Conservation (phyloP, 1,140 invertebrate species). For the Bombus pascuorum region DNA sequence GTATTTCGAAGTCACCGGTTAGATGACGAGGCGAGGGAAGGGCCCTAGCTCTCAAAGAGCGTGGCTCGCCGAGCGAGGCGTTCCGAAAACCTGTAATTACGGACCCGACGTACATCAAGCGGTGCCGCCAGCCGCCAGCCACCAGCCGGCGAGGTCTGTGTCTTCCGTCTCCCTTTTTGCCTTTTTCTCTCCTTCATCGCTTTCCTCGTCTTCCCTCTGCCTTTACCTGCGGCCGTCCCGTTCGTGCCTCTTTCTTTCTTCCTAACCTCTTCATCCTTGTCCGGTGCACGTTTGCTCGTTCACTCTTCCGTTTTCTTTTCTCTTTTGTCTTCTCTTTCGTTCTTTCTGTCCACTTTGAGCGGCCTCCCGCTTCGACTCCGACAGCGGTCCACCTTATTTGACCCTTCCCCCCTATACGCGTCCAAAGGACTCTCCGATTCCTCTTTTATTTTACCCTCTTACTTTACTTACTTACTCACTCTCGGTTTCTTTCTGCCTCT, state of each 20-base stretch:
- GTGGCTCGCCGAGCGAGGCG: constrained; percentile 74
- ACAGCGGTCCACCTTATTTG: constrained; percentile 54
- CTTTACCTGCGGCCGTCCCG: constrained; percentile 61
- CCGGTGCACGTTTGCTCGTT: constrained; percentile 24
- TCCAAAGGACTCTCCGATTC: constrained; percentile 54
- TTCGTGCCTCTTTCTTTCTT: constrained; percentile 39
- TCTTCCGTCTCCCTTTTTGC: constrained; percentile 67
- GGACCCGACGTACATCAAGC: constrained; percentile 81
- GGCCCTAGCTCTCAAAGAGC: constrained; percentile 67
- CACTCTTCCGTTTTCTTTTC: constrained; percentile 50
- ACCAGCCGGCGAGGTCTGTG: constrained; percentile 62
- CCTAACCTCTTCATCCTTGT: constrained; percentile 5
- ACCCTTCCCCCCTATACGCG: constrained; percentile 39
- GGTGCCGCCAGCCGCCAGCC: constrained; percentile 75
- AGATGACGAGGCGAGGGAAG: constrained; percentile 63
- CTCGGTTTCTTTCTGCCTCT: constrained; percentile 52
- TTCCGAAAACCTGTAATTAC: constrained; percentile 82
- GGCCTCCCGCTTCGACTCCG: constrained; percentile 54
- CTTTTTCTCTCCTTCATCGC: constrained; percentile 62
- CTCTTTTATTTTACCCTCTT: constrained; percentile 59
- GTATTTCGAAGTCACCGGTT: constrained; percentile 68
- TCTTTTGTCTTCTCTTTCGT: constrained; percentile 53
- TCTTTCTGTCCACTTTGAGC: constrained; percentile 56
- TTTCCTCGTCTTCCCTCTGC: constrained; percentile 64
- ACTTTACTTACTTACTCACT: constrained; percentile 61